Conservation (phyloP, 2,888 invertebrate genomes). For the Orchesella flavescens region DNA sequence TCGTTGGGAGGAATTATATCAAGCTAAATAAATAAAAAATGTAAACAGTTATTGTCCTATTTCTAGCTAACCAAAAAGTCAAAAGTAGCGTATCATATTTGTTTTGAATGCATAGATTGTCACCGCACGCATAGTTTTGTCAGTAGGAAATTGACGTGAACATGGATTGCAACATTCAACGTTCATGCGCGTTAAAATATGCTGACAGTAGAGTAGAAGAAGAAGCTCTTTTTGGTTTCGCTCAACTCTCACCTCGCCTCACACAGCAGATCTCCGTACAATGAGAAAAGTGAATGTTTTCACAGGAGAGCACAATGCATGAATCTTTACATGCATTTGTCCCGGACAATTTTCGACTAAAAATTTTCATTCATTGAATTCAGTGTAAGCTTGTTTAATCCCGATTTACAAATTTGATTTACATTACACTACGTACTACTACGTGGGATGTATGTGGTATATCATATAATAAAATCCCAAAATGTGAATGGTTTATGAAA, state of each 20-base stretch:
- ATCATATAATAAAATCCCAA: no score
- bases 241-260: neutral
- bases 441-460: no score
- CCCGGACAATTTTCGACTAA: conserved; percentile 47
- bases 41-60: conserved; percentile 42
- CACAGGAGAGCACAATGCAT: neutral
- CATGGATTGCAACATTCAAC: neutral
- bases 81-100: no score
- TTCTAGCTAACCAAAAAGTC: neutral
- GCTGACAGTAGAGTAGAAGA: neutral
- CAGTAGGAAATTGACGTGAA: neutral
- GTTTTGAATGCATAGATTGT: neutral
- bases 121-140: conserved; percentile 47
- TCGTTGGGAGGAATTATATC: conserved; percentile 1
- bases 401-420: conserved; percentile 44
- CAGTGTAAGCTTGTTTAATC: conserved; percentile 28
- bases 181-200: neutral
- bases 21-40: conserved; percentile 50
- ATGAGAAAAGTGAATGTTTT: no score
- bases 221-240: neutral
- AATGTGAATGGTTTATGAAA: neutral
- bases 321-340: conserved; percentile 41
- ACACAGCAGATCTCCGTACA: no score
- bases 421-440: neutral
- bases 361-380: conserved; percentile 32